phyloP scores from a whole-genome alignment of 92 coral and sea anemone genomes.

The Paramuricea clavata region DNA sequence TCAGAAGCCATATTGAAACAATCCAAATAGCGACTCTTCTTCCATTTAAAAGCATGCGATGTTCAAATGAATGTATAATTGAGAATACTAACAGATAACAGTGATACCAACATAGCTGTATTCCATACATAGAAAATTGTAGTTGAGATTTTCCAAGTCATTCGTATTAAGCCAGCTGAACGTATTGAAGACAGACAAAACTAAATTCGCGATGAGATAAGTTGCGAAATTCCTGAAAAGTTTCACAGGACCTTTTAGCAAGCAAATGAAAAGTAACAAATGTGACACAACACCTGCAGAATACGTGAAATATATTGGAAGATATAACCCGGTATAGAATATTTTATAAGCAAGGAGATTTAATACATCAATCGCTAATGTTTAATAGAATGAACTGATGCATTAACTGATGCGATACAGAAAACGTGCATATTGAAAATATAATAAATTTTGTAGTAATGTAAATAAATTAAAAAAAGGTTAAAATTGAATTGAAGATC shows the following conservation, averaged over 20 bases:
- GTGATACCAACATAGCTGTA: neutral
- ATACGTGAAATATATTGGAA: neutral
- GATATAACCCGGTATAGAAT: too few species aligned
- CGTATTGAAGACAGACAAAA: neutral
- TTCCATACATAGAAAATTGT: neutral
- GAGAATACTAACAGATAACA: neutral
- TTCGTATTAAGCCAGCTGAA: neutral
- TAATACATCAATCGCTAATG: too few species aligned
- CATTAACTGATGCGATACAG: too few species aligned
- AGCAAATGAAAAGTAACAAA: neutral
- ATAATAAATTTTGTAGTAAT: too few species aligned
- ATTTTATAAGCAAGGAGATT: too few species aligned
- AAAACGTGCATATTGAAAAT: too few species aligned
- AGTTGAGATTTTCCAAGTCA: neutral
- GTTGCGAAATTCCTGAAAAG: neutral
- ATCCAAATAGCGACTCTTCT: neutral
- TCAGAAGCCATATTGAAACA: neutral
- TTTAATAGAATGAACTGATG: too few species aligned
- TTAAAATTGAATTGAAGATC: too few species aligned
- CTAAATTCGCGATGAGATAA: neutral
- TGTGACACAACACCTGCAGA: neutral
- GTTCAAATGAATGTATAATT: neutral
- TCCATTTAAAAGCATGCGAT: neutral
- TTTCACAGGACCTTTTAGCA: neutral
- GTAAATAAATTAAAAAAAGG: too few species aligned